phyloP scores from a whole-genome alignment of 2,113 vertebrate species.

The Pseudopodoces humilis region DNA sequence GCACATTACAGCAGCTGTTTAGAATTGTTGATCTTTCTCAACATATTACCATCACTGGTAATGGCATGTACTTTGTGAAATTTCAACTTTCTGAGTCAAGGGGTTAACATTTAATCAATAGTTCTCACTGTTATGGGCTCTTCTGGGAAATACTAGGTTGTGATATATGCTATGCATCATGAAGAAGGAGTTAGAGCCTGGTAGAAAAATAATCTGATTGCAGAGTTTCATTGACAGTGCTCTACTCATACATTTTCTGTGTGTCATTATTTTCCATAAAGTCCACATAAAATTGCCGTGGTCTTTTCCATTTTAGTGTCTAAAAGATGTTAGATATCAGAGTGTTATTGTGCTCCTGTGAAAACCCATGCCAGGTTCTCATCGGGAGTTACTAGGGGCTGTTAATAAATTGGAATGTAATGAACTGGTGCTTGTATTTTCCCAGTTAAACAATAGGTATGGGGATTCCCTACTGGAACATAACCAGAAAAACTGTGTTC shows the following conservation, averaged over 20 bases:
- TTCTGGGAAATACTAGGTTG: constrained; percentile 40
- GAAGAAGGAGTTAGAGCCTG: constrained; percentile 30
- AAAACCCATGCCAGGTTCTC: background rate
- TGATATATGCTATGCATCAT: constrained; percentile 25
- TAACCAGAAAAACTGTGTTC: background rate
- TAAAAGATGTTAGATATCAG: constrained; percentile 3
- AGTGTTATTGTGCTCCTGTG: background rate
- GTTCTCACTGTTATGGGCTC: constrained; percentile 9
- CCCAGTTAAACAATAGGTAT: background rate
- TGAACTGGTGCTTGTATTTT: background rate
- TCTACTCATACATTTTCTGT: constrained; percentile 4
- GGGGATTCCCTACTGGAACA: background rate
- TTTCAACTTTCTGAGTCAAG: constrained; percentile 30
- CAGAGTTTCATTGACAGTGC: constrained; percentile 18
- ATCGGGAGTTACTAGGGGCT: background rate
- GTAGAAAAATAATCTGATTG: constrained; percentile 40
- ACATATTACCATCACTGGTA: background rate
- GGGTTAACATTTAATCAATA: constrained; percentile 61
- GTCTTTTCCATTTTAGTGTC: constrained; percentile 10
- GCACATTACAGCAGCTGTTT: background rate
- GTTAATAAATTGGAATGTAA: constrained; percentile 25
- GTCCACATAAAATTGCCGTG: background rate
- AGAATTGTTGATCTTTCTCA: background rate
- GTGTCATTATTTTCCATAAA: constrained; percentile 42
- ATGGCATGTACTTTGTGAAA: constrained; percentile 9